Conservation (phyloP, 2,113 vertebrate genomes). For the Nothobranchius furzeri region DNA sequence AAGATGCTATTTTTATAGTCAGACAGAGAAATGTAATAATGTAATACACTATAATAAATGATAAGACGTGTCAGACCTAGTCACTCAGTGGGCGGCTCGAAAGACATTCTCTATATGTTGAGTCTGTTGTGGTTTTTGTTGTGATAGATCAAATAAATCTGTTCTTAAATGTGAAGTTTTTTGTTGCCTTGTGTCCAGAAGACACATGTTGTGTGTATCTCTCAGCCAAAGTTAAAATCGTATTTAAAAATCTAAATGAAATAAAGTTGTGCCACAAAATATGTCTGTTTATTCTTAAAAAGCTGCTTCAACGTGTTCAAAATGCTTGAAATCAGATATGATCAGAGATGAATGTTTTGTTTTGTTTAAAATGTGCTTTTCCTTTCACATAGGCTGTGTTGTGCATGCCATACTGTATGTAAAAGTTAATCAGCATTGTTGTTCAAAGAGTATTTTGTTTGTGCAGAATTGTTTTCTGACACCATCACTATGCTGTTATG, state of each 20-base stretch:
- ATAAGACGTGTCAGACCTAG: neutral
- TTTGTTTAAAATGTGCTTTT: neutral
- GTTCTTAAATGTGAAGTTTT: conserved; percentile 11
- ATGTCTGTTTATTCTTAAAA: conserved; percentile 43
- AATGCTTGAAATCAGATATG: neutral
- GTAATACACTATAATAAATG: too few relatives aligned
- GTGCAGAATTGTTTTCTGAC: neutral
- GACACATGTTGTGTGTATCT: neutral
- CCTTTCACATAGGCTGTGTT: neutral
- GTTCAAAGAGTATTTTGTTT: conserved; percentile 14
- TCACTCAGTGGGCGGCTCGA: conserved; percentile 3
- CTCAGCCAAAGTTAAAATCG: conserved; percentile 40
- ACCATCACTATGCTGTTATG: neutral
- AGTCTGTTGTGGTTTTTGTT: conserved; percentile 7
- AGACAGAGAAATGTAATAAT: neutral
- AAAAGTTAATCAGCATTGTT: too few relatives aligned
- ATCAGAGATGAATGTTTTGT: neutral
- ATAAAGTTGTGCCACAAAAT: conserved; percentile 4
- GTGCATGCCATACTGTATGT: neutral
- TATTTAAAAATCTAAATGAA: neutral
- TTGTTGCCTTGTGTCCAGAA: conserved; percentile 5
- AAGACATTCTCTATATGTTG: neutral
- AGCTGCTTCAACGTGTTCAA: conserved; percentile 34
- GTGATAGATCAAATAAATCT: neutral
- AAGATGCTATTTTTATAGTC: conserved; percentile 49